phyloP scores from a whole-genome alignment of 2,888 invertebrate genomes.

The Aleiodes leptofemur region DNA sequence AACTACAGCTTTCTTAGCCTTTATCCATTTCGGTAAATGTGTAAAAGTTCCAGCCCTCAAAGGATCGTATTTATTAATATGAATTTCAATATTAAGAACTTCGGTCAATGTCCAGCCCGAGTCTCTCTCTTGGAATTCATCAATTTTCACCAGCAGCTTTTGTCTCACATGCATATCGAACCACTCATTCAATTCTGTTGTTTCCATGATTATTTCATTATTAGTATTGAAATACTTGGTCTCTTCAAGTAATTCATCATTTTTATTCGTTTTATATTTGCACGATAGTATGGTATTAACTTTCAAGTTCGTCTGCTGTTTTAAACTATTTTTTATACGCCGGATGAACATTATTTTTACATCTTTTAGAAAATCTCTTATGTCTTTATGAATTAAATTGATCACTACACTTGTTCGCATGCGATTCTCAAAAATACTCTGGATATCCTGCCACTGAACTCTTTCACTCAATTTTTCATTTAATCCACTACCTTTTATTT shows the following conservation, averaged over 20 bases:
- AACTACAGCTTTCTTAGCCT: slow-evolving; percentile 53
- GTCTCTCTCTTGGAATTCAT: slow-evolving; percentile 54
- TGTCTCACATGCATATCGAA: slow-evolving; percentile 47
- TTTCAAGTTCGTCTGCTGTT: slow-evolving; percentile 16
- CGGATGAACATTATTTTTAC: neutral
- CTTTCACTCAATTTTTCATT: neutral
- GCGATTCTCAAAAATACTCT: neutral
- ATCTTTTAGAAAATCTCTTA: slow-evolving; percentile 29
- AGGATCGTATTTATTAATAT: slow-evolving; percentile 53
- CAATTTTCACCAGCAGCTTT: slow-evolving; percentile 52
- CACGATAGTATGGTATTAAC: slow-evolving; percentile 37
- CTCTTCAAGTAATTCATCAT: slow-evolving; percentile 42
- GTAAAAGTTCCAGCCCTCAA: slow-evolving; percentile 49
- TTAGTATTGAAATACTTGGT: slow-evolving; percentile 57
- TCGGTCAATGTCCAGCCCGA: slow-evolving; percentile 51
- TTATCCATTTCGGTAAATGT: slow-evolving; percentile 48
- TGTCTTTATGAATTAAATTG: slow-evolving; percentile 19
- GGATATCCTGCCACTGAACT: neutral
- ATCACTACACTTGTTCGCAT: neutral
- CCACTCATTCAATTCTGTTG: slow-evolving; percentile 53
- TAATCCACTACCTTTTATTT: neutral
- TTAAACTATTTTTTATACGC: slow-evolving; percentile 1
- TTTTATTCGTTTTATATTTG: slow-evolving; percentile 32
- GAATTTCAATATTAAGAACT: slow-evolving; percentile 51
- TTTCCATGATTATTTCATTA: slow-evolving; percentile 50